Percentiles rank a stretch among this genome's conserved stretches.
phyloP scores from a whole-genome alignment of 1,140 invertebrate genomes.

The Drosophila equinoxialis region DNA sequence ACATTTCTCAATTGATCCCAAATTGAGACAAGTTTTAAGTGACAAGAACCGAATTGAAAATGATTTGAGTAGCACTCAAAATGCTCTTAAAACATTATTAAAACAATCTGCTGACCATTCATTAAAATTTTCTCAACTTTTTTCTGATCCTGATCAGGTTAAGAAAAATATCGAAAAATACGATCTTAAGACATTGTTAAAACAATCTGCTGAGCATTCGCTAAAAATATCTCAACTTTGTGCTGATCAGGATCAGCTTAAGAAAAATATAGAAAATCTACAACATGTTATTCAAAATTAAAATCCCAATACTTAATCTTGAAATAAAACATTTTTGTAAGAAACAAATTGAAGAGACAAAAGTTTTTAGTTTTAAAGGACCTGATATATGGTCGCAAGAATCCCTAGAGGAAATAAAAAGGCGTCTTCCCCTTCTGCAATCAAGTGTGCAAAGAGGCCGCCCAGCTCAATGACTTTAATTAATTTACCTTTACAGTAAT shows the following conservation, averaged over 20 bases:
- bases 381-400: background rate
- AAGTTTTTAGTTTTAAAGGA: slow-evolving; percentile 33
- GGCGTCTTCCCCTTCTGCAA: background rate
- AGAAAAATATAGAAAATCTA: background rate
- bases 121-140: background rate
- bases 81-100: background rate
- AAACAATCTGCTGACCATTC: background rate
- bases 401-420: background rate
- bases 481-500: background rate
- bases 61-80: background rate
- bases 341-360: slow-evolving; percentile 10
- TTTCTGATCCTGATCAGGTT: background rate
- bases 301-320: slow-evolving; percentile 7
- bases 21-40: background rate
- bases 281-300: slow-evolving; percentile 2
- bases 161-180: background rate
- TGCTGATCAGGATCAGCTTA: background rate
- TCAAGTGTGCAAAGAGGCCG: background rate
- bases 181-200: background rate
- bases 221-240: slow-evolving; percentile 1
- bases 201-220: background rate
- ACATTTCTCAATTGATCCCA: background rate
- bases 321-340: slow-evolving; percentile 15
- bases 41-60: slow-evolving; percentile 14
- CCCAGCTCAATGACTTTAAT: background rate